Base-by-base conservation (phyloP, 2,797 vertebrate genomes). In the Sardinella longiceps region DNA sequence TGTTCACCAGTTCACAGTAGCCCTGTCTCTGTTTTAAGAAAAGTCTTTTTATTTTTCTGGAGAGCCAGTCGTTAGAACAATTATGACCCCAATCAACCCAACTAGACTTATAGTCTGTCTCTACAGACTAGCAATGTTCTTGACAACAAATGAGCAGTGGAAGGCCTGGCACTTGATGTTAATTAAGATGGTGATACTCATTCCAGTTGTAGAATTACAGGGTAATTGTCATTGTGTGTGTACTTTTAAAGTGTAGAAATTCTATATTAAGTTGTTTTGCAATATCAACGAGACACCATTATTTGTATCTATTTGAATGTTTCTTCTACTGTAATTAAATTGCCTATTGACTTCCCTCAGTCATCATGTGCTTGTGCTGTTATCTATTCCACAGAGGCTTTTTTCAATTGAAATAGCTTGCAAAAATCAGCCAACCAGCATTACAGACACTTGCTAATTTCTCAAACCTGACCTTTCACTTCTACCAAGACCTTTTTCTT, bases 11-110 rank as follows among this genome's bases (percentile, higher is more conserved):
- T 70, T 30, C 3, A 20, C 70, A 39, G 28, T 18, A 77, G 37
- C 30, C 28, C 30, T 33, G 70, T 20, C 18, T 77, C 33, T 23
- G 25, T 70, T 0, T 9, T 6, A 70, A 70, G 37, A 33, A 70
- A 9, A 18, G 12, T 18, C 18, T 77, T 43, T 39, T 77, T 9
- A 33, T 30, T 23, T 39, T 77, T 43, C 37, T 39, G 5, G 0
- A 11, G 33, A 10, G n/a, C n/a, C 18, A 23, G 7, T 53, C 5
- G 18, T 5, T 43, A 39, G 70, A 77, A 7, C 56, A 25, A 0
- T 43, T 39, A 77, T 77, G 37, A 43, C 33, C 56, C 37, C 70
- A 77, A 77, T 77, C 37, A 53, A 53, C 18, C 51, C 51, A 77
- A 43, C 18, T 39, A 43, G 18, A 43, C 70, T 77, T 37, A 43